phyloP scores from a whole-genome alignment of 2,888 invertebrate species.

The Amaurobius ferox region DNA sequence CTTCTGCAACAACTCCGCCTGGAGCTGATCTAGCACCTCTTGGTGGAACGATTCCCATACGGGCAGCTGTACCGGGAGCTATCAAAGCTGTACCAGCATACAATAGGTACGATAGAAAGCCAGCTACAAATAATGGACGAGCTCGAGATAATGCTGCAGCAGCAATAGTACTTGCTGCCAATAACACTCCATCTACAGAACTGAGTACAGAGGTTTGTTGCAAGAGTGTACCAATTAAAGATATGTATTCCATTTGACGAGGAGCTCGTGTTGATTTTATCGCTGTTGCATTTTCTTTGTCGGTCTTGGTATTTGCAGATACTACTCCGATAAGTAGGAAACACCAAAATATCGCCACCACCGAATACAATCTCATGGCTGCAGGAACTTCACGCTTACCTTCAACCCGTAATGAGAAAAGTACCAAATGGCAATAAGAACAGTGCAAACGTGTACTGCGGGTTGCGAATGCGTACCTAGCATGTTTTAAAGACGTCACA shows the following conservation, averaged over 20 bases:
- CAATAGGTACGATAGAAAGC: conserved; percentile 39
- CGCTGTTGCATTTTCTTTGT: background rate
- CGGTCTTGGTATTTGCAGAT: background rate
- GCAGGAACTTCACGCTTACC: too few species aligned
- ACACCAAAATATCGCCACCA: background rate
- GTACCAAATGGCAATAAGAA: too few species aligned
- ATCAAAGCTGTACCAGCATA: conserved; percentile 51
- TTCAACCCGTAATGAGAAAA: too few species aligned
- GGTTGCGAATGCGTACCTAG: too few species aligned
- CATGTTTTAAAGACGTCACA: too few species aligned
- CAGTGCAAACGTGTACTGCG: too few species aligned
- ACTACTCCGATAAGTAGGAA: background rate
- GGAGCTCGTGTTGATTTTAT: background rate
- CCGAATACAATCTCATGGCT: background rate
- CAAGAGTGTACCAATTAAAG: conserved; percentile 36
- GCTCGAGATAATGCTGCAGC: conserved; percentile 22
- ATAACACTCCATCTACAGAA: conserved; percentile 47
- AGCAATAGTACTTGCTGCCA: conserved; percentile 31
- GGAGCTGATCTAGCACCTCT: conserved; percentile 32
- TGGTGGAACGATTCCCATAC: conserved; percentile 34
- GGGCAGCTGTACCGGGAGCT: conserved; percentile 23
- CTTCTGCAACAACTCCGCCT: conserved; percentile 34
- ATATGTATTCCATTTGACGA: conserved; percentile 61
- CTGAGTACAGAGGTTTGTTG: conserved; percentile 45
- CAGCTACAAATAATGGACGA: conserved; percentile 46